Percentiles rank a stretch among this genome's conserved stretches.
Evolutionary conservation across 2,888 invertebrate species (phyloP).

Genomic region (Cepaea hortensis): DNA sequence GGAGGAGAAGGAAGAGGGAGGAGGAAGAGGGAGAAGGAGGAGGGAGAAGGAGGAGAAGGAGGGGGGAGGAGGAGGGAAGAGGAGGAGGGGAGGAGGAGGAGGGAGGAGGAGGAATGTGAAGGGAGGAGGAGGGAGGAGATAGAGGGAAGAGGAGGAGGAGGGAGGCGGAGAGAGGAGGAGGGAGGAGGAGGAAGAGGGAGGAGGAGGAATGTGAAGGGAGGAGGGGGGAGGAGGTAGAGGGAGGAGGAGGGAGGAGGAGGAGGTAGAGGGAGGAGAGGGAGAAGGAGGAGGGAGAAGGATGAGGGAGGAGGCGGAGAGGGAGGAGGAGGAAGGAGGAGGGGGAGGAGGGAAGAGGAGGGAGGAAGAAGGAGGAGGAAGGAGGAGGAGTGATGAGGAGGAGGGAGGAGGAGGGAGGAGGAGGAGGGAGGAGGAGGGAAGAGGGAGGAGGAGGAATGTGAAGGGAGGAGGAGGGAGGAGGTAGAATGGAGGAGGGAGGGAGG

Average conservation of each 20-base stretch:
- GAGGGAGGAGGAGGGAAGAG: neutral
- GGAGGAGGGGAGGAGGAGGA: neutral
- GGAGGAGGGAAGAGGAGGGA: neutral
- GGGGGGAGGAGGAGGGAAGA: neutral
- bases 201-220: slow-evolving; percentile 28
- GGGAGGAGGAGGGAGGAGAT: neutral
- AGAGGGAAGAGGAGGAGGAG: slow-evolving; percentile 6
- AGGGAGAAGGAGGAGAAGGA: neutral
- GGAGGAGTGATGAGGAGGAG: too few species aligned
- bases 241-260: neutral
- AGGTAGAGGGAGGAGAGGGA: neutral
- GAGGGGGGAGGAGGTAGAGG: neutral
- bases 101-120: neutral
- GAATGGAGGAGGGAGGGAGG: too few species aligned
- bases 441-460: too few species aligned
- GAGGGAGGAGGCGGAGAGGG: too few species aligned
- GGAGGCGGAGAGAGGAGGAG: slow-evolving; percentile 22
- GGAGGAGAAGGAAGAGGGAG: neutral
- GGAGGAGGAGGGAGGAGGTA: too few species aligned
- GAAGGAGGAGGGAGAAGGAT: too few species aligned
- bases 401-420: too few species aligned
- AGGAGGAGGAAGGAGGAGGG: neutral
- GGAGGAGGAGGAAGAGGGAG: slow-evolving; percentile 10
- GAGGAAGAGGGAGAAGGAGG: neutral
- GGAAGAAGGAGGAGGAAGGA: neutral